Base-by-base conservation (phyloP, 1,140 invertebrate genomes). In the Chionoecetes opilio region DNA sequence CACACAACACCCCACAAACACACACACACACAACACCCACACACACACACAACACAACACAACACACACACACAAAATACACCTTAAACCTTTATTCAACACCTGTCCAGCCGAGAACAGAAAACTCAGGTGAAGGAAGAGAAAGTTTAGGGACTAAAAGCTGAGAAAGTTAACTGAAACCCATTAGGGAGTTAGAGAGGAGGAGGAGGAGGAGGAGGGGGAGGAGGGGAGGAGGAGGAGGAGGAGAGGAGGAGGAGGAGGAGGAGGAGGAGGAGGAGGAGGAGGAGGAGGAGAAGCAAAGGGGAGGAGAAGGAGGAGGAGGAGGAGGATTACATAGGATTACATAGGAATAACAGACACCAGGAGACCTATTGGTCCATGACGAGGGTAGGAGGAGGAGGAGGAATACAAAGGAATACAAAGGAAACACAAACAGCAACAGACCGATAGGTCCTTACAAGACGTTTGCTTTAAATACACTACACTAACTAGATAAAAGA, bases 1-100 rank as follows among this genome's bases (percentile, higher is more conserved):
- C 85, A 87, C 85, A 87, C 85, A 87, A 87, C 85, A 87, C 85
- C n/a, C n/a, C 84, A 86, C 84, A 86, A 5, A 86, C 84, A 86
- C 84, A 86, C 84, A 87, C 85, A 35, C 85, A 87, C 85, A 87
- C 85, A 87, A 87, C 85, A 87, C 85, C 32, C 85, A 87, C 85
- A 87, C 85, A 87, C 85, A 87, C 85, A 87, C 85, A 87, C 85
- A 87, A 87, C 85, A 87, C 85, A 87, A 87, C 85, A 87, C 85
- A 87, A n/a, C 85, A 87, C 85, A 87, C 85, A 87, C 85, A 87
- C 85, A 87, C 85, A 87, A n/a, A 29, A 87, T 32, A 87, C 85
- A 87, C 85, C 6, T n/a, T n/a, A n/a, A n/a, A n/a, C n/a, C n/a
- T n/a, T n/a, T n/a, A 31, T 2, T 2, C 84, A 86, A 9, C 84